A percentile compares a stretch with the other conserved stretches of the same genome.
These are phyloP conservation scores for Oenanthe oenanthe DNA, from an alignment of 2,113 vertebrate species.

Conservation along the genomic window DNA sequence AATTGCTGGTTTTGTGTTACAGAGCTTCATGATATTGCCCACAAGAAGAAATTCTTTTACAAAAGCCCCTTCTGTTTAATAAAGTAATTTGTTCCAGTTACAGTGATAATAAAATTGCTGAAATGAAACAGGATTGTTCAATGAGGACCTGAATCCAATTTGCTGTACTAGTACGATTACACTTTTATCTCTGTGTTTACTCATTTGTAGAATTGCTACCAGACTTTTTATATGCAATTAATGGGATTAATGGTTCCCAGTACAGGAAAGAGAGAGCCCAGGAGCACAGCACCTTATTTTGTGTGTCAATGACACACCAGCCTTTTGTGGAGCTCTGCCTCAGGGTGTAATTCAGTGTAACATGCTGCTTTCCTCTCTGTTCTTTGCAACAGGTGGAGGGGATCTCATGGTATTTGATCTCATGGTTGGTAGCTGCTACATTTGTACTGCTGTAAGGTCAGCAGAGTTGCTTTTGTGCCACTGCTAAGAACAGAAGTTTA, in stretches of 20 bases:
- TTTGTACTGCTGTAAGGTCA: background rate
- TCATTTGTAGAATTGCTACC: constrained; percentile 82
- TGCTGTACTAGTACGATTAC: constrained; percentile 76
- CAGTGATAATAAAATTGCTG: constrained; percentile 85
- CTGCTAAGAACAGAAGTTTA: background rate
- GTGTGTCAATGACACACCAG: background rate
- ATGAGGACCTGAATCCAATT: constrained; percentile 81
- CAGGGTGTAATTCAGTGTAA: background rate
- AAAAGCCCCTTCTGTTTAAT: constrained; percentile 80
- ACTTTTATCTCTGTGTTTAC: constrained; percentile 81
- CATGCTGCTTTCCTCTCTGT: background rate
- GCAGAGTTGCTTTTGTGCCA: background rate
- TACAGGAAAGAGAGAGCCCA: constrained; percentile 42
- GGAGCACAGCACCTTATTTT: constrained; percentile 25
- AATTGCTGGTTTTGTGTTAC: constrained; percentile 75
- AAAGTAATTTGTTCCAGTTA: constrained; percentile 85
- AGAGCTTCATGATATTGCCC: constrained; percentile 73
- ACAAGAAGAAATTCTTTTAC: constrained; percentile 74
- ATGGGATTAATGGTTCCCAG: constrained; percentile 77
- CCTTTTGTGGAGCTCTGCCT: background rate
- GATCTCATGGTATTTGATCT: background rate
- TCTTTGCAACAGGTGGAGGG: background rate
- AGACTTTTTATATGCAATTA: constrained; percentile 79
- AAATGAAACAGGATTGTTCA: constrained; percentile 81
- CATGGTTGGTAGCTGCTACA: background rate